Percentiles rank a stretch among this genome's conserved stretches.
phyloP scores from a whole-genome alignment of 2,113 vertebrate genomes.

The Petroica traversi region DNA sequence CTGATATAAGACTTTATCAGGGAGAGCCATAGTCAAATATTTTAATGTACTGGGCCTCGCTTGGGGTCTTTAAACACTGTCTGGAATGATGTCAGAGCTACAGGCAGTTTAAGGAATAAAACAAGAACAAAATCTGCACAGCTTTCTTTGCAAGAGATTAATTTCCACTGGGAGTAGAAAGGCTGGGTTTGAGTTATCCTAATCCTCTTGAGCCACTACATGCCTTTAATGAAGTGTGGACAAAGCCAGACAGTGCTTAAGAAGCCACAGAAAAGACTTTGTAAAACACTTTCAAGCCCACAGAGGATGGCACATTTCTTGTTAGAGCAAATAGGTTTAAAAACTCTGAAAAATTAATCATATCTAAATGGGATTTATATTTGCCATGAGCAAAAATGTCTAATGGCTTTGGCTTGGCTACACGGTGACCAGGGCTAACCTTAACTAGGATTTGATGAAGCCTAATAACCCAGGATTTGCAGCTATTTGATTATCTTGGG shows the following conservation, averaged over 20 bases:
- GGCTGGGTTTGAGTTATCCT: constrained; percentile 15
- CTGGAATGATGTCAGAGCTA: neutral
- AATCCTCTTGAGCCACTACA: constrained; percentile 44
- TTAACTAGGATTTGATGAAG: neutral
- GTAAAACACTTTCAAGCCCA: neutral
- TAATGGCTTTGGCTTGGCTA: neutral
- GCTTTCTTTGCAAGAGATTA: constrained; percentile 22
- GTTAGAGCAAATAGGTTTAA: constrained; percentile 1
- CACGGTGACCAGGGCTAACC: neutral
- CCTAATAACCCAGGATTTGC: neutral
- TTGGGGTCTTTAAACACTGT: neutral
- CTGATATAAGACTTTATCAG: neutral
- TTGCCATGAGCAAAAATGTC: neutral
- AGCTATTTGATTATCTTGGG: neutral
- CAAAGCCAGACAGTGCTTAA: constrained; percentile 24
- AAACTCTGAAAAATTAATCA: constrained; percentile 4
- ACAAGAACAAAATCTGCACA: neutral
- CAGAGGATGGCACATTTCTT: neutral
- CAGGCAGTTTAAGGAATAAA: constrained; percentile 4
- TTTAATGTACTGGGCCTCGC: neutral
- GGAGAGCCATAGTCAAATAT: neutral
- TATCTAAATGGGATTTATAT: neutral
- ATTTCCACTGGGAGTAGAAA: neutral
- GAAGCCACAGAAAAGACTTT: neutral
- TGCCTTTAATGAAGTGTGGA: constrained; percentile 40